phyloP scores from a whole-genome alignment of 1,140 invertebrate species.

The Ericerus pela region DNA sequence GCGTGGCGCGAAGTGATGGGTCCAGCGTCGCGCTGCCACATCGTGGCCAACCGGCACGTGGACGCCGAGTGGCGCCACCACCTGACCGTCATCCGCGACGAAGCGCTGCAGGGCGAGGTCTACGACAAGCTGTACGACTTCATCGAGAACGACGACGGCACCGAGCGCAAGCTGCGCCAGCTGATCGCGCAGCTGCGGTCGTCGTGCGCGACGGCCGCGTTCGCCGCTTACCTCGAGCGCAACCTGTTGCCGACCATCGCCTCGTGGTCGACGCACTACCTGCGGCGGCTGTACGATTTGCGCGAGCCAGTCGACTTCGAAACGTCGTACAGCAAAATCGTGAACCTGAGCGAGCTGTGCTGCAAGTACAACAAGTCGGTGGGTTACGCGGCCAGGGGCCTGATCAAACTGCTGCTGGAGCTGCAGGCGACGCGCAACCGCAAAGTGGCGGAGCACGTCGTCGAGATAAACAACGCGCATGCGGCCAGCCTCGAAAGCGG shows the following conservation, averaged over 20 bases:
- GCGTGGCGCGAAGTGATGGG: constrained; percentile 15
- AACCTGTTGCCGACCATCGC: constrained; percentile 12
- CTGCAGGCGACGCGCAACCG: constrained; percentile 11
- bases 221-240: constrained; percentile 11
- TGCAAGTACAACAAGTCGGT: constrained; percentile 11
- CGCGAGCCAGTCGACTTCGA: constrained; percentile 16
- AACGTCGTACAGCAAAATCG: constrained; percentile 13
- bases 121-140: constrained; percentile 17
- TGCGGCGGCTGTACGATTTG: constrained; percentile 3
- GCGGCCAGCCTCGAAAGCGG: not conserved
- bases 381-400: constrained; percentile 10
- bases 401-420: constrained; percentile 15
- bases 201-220: not conserved
- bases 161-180: not conserved
- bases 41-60: constrained; percentile 16
- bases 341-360: constrained; percentile 9
- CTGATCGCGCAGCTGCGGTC: constrained; percentile 7
- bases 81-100: constrained; percentile 13
- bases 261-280: constrained; percentile 16
- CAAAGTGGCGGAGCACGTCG: constrained; percentile 6
- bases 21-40: constrained; percentile 2
- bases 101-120: constrained; percentile 15
- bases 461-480: not conserved
- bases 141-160: constrained; percentile 7
- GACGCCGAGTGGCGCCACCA: constrained; percentile 16